phyloP scores from a whole-genome alignment of 2,113 vertebrate species.

The Hemibagrus wyckioides region DNA sequence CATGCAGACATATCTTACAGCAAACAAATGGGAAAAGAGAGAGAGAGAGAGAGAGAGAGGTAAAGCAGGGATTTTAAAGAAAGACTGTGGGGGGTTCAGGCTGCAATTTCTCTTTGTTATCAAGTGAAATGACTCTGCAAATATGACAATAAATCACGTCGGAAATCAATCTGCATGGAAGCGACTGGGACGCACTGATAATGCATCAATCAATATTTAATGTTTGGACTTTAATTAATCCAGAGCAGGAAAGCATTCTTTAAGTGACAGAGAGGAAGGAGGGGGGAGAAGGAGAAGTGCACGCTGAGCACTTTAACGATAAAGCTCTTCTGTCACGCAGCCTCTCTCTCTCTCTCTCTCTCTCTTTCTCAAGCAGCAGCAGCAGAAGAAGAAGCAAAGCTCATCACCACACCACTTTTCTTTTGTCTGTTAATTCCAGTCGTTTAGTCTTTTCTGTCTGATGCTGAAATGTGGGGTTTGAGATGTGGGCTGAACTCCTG shows the following conservation, averaged over 20 bases:
- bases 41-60: constrained; percentile 50
- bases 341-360: too few species aligned
- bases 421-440: constrained; percentile 23
- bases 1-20: constrained; percentile 58
- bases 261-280: constrained; percentile 85
- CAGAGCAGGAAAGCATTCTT: constrained; percentile 94
- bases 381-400: too few species aligned
- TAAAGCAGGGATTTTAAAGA: constrained; percentile 16
- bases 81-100: constrained; percentile 66
- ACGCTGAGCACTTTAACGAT: constrained; percentile 86
- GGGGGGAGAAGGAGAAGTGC: constrained; percentile 51
- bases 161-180: constrained; percentile 97
- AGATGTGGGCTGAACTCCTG: not conserved
- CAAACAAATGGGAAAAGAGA: constrained; percentile 59
- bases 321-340: constrained; percentile 90
- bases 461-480: not conserved
- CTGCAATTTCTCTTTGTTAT: constrained; percentile 97
- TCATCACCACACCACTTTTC: constrained; percentile 53
- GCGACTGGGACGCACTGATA: constrained; percentile 98
- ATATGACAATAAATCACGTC: constrained; percentile 99
- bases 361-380: too few species aligned
- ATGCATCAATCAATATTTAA: constrained; percentile 99
- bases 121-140: constrained; percentile 99
- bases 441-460: constrained; percentile 16
- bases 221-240: constrained; percentile 99